phyloP scores from a whole-genome alignment of 2,113 vertebrate species.

The Spermophilus dauricus region DNA sequence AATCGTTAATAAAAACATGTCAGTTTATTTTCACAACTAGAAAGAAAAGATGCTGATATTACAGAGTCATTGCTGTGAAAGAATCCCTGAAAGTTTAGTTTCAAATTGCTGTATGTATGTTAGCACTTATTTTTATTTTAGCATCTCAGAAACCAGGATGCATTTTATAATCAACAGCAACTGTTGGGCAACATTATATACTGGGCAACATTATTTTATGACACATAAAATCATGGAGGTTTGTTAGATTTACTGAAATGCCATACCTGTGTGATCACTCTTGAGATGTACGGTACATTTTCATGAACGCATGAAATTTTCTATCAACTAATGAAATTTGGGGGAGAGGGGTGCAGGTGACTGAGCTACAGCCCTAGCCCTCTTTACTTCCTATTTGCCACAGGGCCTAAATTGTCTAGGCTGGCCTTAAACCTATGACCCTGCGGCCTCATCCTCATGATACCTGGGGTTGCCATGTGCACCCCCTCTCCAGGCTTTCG shows the following conservation, averaged over 20 bases:
- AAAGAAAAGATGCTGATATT: background rate
- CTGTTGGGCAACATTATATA: background rate
- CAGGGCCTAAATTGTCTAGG: no score
- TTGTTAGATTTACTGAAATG: background rate
- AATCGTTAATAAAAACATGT: slow-evolving; percentile 2
- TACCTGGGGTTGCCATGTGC: no score
- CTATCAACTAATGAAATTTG: background rate
- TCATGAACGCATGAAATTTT: background rate
- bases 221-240: background rate
- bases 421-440: no score
- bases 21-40: background rate
- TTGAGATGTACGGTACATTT: background rate
- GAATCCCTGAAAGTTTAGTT: background rate
- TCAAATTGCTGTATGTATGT: background rate
- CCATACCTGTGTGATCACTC: background rate
- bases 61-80: background rate
- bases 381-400: no score
- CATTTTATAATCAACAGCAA: background rate
- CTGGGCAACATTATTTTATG: background rate
- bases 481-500: no score
- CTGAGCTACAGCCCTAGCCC: no score
- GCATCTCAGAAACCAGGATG: background rate
- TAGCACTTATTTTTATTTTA: background rate
- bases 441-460: no score
- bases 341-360: no score